These are phyloP conservation scores for Diarsia brunnea DNA, from an alignment of 2,888 invertebrate genomes.

Conservation along the genomic window DNA sequence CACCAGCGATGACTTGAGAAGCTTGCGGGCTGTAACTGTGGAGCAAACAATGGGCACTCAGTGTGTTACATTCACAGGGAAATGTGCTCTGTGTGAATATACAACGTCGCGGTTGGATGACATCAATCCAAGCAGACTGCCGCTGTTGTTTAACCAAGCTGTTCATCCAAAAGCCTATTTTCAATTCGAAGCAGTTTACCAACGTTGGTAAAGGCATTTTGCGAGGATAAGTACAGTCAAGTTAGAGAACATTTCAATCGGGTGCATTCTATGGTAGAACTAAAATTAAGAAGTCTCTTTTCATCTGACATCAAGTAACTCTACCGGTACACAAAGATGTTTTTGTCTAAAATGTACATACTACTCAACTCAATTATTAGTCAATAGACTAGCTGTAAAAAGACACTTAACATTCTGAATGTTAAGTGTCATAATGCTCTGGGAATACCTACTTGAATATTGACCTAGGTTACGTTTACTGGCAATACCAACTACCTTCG, in stretches of 20 bases:
- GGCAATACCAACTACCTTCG: background rate
- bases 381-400: background rate
- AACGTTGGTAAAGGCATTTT: background rate
- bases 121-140: constrained; percentile 52
- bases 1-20: constrained; percentile 42
- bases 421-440: background rate
- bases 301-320: background rate
- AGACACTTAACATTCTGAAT: background rate
- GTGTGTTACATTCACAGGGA: constrained; percentile 60
- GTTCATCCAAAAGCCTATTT: constrained; percentile 4
- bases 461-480: constrained; percentile 24
- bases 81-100: constrained; percentile 65
- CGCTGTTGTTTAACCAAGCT: constrained; percentile 3
- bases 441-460: background rate
- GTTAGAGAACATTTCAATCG: background rate
- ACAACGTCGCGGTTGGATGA: constrained; percentile 60
- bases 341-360: background rate
- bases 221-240: background rate
- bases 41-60: constrained; percentile 52
- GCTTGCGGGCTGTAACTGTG: constrained; percentile 33
- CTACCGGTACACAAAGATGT: background rate
- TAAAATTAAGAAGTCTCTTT: background rate
- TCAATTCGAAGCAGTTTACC: background rate
- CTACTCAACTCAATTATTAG: background rate
- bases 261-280: background rate